phyloP scores from a whole-genome alignment of 2,888 invertebrate genomes.

The Sarcophaga carnaria region DNA sequence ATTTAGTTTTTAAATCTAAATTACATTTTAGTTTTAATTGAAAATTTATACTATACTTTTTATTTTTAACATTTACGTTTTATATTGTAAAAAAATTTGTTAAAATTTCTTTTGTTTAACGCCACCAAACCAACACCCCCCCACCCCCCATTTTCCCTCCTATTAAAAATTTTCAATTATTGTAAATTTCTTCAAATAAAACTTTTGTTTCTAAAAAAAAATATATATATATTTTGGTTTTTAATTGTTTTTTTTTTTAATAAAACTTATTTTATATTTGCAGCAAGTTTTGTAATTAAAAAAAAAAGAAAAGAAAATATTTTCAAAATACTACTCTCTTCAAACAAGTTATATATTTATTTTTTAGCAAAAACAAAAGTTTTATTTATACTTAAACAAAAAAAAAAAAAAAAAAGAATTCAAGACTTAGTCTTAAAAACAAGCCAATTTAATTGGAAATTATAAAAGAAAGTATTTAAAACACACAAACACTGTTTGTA shows the following conservation, averaged over 20 bases:
- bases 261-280: slow-evolving; percentile 6
- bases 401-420: slow-evolving; percentile 10
- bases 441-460: neutral
- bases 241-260: neutral
- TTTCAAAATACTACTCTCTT: too few relatives aligned
- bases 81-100: slow-evolving; percentile 10
- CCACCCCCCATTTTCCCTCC: neutral
- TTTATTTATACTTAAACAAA: slow-evolving; percentile 29
- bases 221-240: neutral
- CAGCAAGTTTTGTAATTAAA: slow-evolving; percentile 14
- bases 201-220: slow-evolving; percentile 27
- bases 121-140: too few relatives aligned
- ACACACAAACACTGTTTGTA: neutral
- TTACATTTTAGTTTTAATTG: neutral
- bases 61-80: neutral
- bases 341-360: neutral
- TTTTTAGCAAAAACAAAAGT: slow-evolving; percentile 27
- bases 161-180: slow-evolving; percentile 3
- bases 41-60: neutral
- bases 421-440: neutral
- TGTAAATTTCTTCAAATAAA: slow-evolving; percentile 31
- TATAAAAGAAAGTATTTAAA: slow-evolving; percentile 1
- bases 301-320: too few relatives aligned
- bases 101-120: neutral
- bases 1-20: slow-evolving; percentile 1